Base-by-base conservation (phyloP, 2,797 vertebrate genomes). In the Macropodus opercularis region DNA sequence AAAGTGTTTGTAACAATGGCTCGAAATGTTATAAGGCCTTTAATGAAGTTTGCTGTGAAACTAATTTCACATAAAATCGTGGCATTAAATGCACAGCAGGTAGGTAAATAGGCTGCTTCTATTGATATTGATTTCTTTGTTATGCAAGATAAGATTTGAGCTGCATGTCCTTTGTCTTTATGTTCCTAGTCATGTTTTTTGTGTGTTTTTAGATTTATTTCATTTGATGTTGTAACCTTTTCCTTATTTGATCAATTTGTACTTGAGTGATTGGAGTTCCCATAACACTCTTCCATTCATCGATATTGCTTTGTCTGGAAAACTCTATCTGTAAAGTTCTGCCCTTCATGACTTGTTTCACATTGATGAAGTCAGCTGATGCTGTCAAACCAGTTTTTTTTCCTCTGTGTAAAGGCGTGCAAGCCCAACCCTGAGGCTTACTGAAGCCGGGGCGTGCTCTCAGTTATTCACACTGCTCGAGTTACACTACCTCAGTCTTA, bases 361-460 rank as follows among this genome's bases (percentile, higher is more conserved):
- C 42, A 59, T 74, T 66, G 64, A 62, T 85, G 19, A 36, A 35
- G 54, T 57, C 44, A 27, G 48, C 72, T 63, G 22, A 68, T 64
- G 71, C 84, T 70, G 90, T 69, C 81, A 79, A 89, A 91, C 91
- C 88, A 72, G 90, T 91, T 90, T 10, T n/a, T 8, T 8, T 15
- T 18, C 23, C 8, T 59, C 34, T 75, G 52, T 65, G 51, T 52
- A 34, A 68, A 80, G 67, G 75, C 69, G 60, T 68, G 62, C 54
- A 63, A n/a, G 80, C 89, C 85, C 85, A 86, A 80, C 84, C 86
- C 80, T 77, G 65, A 77, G 83, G 75, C 50, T 32, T 35, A 50
- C 72, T 56, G 56, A 64, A 74, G 78, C 69, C 1, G 40, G 79
- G 71, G 81, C 85, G 72, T 60, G 51, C 51, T 67, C 50, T 77